Evolutionary conservation across 2,797 vertebrate genomes (phyloP), one percentile per base, ranked within the genome.

Genomic region (Gallinago stenura): DNA sequence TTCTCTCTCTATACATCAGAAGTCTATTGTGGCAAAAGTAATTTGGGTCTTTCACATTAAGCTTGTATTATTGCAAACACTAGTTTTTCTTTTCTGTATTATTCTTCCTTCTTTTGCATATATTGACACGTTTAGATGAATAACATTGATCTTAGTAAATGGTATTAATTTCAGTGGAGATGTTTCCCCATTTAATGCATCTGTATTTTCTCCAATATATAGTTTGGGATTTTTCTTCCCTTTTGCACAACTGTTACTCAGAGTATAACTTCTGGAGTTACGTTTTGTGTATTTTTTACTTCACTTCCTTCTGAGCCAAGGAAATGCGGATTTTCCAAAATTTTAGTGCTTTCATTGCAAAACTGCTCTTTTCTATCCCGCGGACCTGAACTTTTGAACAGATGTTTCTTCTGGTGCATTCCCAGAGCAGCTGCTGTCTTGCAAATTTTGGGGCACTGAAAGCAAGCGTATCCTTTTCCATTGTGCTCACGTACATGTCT

Each of bases 321-420:
- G 56, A 96, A 96, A 88, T n/a, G 91, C 19, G 96, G 95, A 50
- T 87, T 98, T 94, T 98, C 95, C 46, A 90, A 11, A 48, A 96
- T 75, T 61, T 83, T 78, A 51, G 97, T 77, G 73, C 92, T 96
- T 87, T 98, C 98, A 4, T 33, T 97, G 85, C 93, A 92, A 39
- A 86, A 28, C 28, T 87, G 96, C 70, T 98, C 97, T 78, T 97
- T 97, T 78, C 97, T 98, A 35, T 97, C 97, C 28, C 97, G 97
- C 78, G 98, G 50, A 54, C 89, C 95, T 56, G 96, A 48, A 68
- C 30, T 98, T 98, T 98, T 99, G 93, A 98, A 98, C 35, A 98
- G 93, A 87, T 98, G 98, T 94, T 99, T 98, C 97, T 98, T 99
- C 95, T 98, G 98, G 82, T 99, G 98, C 97, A 99, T 98, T 54